Percentiles rank a stretch among this genome's conserved stretches.
These are phyloP conservation scores for Drosophila carrolli DNA, from an alignment of 1,140 invertebrate species.

Conservation along the genomic window DNA sequence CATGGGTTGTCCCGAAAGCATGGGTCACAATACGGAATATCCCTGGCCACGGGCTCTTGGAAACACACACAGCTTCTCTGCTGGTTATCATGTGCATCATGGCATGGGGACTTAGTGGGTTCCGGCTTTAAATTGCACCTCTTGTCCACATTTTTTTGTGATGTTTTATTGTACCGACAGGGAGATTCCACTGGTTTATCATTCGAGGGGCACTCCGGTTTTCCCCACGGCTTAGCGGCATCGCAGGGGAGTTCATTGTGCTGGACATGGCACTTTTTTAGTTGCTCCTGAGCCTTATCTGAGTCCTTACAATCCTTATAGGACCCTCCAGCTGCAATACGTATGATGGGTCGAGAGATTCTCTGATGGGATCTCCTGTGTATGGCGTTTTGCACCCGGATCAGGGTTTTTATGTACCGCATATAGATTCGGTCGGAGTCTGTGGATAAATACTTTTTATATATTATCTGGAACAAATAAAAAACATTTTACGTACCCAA, in stretches of 20 bases:
- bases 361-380: not conserved
- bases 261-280: not conserved
- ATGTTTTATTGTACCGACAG: not conserved
- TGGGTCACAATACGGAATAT: not conserved
- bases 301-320: not conserved
- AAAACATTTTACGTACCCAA: not conserved
- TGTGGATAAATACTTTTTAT: not conserved
- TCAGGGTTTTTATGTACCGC: not conserved
- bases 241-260: not conserved
- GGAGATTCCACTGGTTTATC: not conserved
- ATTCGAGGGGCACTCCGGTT: not conserved
- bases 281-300: not conserved
- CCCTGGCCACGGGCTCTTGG: not conserved
- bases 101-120: not conserved
- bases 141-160: not conserved
- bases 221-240: not conserved
- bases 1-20: not conserved
- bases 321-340: too few relatives aligned
- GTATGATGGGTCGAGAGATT: not conserved
- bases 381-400: not conserved
- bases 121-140: not conserved
- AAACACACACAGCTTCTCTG: conserved; percentile 2
- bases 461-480: too few relatives aligned
- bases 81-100: not conserved
- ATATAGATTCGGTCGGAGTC: not conserved